Conservation (phyloP, 2,797 vertebrate species). For the Schizopygopsis malacanthus region DNA sequence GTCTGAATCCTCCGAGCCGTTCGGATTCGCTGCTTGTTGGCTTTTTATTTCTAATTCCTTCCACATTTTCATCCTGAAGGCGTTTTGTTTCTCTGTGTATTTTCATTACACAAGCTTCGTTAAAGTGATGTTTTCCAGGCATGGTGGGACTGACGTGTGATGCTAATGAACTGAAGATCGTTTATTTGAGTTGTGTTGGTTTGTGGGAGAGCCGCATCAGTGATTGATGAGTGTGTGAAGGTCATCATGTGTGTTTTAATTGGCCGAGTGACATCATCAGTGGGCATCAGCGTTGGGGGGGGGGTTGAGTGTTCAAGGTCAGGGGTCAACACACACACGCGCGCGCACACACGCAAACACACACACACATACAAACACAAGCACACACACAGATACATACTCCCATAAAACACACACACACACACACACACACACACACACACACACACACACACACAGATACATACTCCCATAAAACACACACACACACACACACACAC, state of each 20-base stretch:
- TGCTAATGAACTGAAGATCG: background rate
- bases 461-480: too few relatives aligned
- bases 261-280: slow-evolving; percentile 9
- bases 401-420: background rate
- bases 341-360: background rate
- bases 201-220: background rate
- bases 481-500: too few relatives aligned
- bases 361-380: too few relatives aligned
- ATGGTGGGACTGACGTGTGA: slow-evolving; percentile 14
- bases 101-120: background rate
- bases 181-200: slow-evolving; percentile 26
- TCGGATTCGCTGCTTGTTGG: background rate
- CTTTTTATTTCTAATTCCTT: background rate
- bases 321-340: background rate
- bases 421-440: too few relatives aligned
- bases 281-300: background rate
- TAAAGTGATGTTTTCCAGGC: background rate
- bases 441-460: background rate
- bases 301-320: background rate
- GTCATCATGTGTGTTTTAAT: slow-evolving; percentile 12
- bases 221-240: background rate
- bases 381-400: too few relatives aligned
- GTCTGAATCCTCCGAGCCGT: background rate
- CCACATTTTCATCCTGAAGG: background rate
- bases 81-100: background rate